These are phyloP conservation scores for Sandelia bainsii DNA, from an alignment of 2,797 vertebrate species.

Conservation along the genomic window DNA sequence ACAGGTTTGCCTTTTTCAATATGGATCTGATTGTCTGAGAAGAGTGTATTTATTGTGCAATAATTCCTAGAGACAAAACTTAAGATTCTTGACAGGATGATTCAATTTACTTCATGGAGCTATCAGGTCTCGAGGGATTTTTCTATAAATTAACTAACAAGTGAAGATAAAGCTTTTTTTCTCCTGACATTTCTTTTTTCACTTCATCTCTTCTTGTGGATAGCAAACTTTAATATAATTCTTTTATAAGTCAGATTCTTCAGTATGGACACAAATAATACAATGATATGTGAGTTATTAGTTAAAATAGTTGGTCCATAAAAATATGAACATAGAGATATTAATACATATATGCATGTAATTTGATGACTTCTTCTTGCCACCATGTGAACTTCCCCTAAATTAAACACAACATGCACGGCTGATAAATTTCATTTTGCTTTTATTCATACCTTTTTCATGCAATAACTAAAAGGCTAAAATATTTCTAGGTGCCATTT, in stretches of 20 bases:
- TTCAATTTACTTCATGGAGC: not conserved
- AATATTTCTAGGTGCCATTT: constrained; percentile 19
- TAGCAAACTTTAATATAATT: too few species aligned
- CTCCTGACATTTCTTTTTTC: too few species aligned
- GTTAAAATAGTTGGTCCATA: not conserved
- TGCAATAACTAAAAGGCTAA: constrained; percentile 6
- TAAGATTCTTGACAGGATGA: not conserved
- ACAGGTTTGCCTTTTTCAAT: not conserved
- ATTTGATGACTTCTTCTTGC: not conserved
- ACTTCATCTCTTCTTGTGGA: too few species aligned
- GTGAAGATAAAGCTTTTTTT: not conserved
- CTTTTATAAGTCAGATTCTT: too few species aligned
- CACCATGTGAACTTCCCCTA: not conserved
- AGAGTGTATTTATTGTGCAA: not conserved
- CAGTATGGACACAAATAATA: too few species aligned
- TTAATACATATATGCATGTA: not conserved
- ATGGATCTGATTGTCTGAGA: not conserved
- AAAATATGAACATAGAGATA: too few species aligned
- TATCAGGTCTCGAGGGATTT: not conserved
- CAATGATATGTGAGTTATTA: too few species aligned
- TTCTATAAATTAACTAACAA: not conserved
- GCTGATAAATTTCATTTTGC: constrained; percentile 6
- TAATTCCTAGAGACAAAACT: not conserved
- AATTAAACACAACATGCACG: constrained; percentile 22
- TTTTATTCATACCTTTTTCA: constrained; percentile 14